Percentiles rank a stretch among this genome's conserved stretches.
Conservation (phyloP, 2,113 vertebrate species). For the Coptodon bakossiorum region DNA sequence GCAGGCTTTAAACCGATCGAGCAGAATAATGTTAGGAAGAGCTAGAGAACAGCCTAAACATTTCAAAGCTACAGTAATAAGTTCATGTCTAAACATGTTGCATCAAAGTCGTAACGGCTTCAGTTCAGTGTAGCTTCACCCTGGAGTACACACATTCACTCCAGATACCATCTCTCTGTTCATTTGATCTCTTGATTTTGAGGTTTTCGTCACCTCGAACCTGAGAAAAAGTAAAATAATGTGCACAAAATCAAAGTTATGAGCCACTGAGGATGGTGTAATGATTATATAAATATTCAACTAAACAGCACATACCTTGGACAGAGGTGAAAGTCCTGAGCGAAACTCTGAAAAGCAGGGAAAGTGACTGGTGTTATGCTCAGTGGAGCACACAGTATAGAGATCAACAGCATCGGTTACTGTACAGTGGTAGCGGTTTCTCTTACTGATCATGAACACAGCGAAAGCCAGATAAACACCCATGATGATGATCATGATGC, state of each 20-base stretch:
- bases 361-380: not conserved
- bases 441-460: not conserved
- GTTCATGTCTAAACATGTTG: rapidly evolving
- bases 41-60: not conserved
- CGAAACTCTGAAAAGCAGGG: not conserved
- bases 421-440: rapidly evolving
- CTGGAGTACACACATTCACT: not conserved
- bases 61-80: not conserved
- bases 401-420: not conserved
- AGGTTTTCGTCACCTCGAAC: not conserved
- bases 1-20: rapidly evolving
- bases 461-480: not conserved
- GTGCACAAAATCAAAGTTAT: rapidly evolving
- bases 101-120: rapidly evolving
- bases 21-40: not conserved
- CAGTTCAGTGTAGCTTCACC: not conserved
- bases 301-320: rapidly evolving
- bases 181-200: rapidly evolving
- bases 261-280: rapidly evolving
- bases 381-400: rapidly evolving
- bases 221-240: not conserved
- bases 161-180: not conserved
- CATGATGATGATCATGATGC: not conserved
- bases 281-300: not conserved
- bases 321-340: rapidly evolving